Evolutionary conservation across 1,140 invertebrate genomes (phyloP).

Genomic region (Brachystomella parvula): DNA sequence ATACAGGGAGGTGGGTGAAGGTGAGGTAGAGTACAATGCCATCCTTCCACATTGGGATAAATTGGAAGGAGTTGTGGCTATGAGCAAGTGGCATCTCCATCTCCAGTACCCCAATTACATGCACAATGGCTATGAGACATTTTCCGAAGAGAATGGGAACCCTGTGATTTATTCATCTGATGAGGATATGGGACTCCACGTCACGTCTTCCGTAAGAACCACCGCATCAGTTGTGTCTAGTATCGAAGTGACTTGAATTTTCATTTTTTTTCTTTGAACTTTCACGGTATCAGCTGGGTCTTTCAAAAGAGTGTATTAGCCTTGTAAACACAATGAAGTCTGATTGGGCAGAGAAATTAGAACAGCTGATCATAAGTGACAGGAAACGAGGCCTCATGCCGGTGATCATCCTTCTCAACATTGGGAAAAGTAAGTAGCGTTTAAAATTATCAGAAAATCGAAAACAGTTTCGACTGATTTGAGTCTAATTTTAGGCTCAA

Average conservation of each 20-base stretch:
- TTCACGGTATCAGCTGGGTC: slow-evolving; percentile 25
- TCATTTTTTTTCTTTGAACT: slow-evolving; percentile 5
- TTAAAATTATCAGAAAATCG: background rate
- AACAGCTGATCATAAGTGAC: slow-evolving; percentile 22
- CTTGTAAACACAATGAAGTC: slow-evolving; percentile 20
- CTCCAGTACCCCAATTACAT: slow-evolving; percentile 27
- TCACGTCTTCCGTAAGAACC: slow-evolving; percentile 22
- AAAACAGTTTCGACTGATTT: background rate
- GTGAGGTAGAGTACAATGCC: slow-evolving; percentile 30
- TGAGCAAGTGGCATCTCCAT: slow-evolving; percentile 23
- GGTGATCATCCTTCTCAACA: slow-evolving; percentile 25
- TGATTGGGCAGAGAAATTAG: slow-evolving; percentile 28
- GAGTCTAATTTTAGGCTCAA: slow-evolving; percentile 12
- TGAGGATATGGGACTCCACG: slow-evolving; percentile 27
- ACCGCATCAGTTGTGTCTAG: background rate
- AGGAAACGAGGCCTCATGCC: slow-evolving; percentile 21
- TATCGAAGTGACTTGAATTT: background rate
- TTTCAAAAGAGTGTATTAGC: slow-evolving; percentile 26
- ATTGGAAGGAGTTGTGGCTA: slow-evolving; percentile 19
- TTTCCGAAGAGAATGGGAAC: slow-evolving; percentile 23
- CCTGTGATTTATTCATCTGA: slow-evolving; percentile 33
- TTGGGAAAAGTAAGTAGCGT: slow-evolving; percentile 16
- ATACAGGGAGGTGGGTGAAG: slow-evolving; percentile 16
- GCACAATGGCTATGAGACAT: slow-evolving; percentile 24
- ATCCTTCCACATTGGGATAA: slow-evolving; percentile 36